Evolutionary conservation across 2,888 invertebrate genomes (phyloP), one percentile per base, ranked within the genome.

Genomic region (Ectemnius cavifrons): DNA sequence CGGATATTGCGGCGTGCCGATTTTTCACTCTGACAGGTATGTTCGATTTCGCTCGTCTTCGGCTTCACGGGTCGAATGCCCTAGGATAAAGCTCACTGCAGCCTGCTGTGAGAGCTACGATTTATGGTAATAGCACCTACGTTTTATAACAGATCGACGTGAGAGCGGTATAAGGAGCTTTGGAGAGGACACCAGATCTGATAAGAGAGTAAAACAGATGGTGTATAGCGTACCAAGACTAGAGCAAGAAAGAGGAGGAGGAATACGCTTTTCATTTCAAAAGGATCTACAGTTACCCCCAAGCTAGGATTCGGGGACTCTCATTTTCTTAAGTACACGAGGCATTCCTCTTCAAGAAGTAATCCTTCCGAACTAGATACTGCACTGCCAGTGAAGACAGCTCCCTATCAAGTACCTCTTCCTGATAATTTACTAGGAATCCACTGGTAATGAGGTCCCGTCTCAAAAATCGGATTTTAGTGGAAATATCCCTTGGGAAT

Each of bases 251-350:
- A 13, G 47, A 4, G 18, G 11, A 20, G 47, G 45, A 45, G n/a
- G 59, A 49, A 57, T 63, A 58, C 58, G 72, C 27, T n/a, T 56
- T 16, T 49, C 23, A 49, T 65, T 27, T 45, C 14, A 20, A 62
- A 74, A 73, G 28, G 46, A 45, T 47, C n/a, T 58, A 56, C n/a
- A 67, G 46, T 59, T 58, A 56, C 16, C 60, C 47, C 47, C n/a
- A 47, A 37, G 66, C 56, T 6, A 37, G 8, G 74, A 66, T 78
- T 76, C 57, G 70, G 46, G 63, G 70, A 67, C 78, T 81, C 70
- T 83, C 82, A 83, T 82, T 78, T 83, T 78, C 81, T 81, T 82
- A 82, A 82, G 81, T 81, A 82, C 75, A 67, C 76, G 70, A 72
- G 57, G 70, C 71, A 67, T 63, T 57, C 57, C 69, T 73, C 45